Evolutionary conservation across 2,113 vertebrate species (phyloP), one percentile per base, ranked within the genome.

Genomic region (Patagioenas fasciata): DNA sequence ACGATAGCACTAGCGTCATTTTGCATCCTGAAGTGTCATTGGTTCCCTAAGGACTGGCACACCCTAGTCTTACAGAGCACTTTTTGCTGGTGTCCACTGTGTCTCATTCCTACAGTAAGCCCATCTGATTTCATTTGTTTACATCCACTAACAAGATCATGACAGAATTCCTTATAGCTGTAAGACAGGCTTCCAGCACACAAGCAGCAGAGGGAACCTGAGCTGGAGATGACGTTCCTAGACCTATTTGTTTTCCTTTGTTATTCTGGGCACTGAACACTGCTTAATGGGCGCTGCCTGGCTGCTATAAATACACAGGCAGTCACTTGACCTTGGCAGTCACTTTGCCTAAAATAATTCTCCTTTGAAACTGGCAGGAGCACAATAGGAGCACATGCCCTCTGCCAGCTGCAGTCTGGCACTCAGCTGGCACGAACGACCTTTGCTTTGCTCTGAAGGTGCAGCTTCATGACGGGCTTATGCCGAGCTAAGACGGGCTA

Each of bases 271-370:
- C 53, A 42, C 89, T 54, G 32, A 34, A 61, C 2, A 4, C 53
- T 85, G 65, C 58, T 62, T 66, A 62, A 25, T 15, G 66, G 17
- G 78, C 51, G 42, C 32, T 38, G 85, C 44, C 60, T 61, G 44
- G 62, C 70, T 91, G 67, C 88, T 96, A 93, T 96, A 96, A 97
- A 97, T 97, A 97, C 42, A 13, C 67, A 31, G 23, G 80, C 80
- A 92, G 71, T 84, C 88, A 95, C 82, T 91, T 95, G 96, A 95
- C 80, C 89, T 95, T 95, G 88, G 92, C 83, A 57, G 61, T 12
- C 71, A 67, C 66, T 94, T 88, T 91, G 53, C 85, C 64, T 72
- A 65, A 88, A 96, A 38, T 70, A 93, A 60, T 85, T 83, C 69
- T 88, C 74, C 85, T 89, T 58, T 53, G 78, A 84, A 83, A 44